A percentile compares a stretch with the other conserved stretches of the same genome.
Evolutionary conservation across 2,113 vertebrate genomes (phyloP).

Genomic region (Chamaetylas fuelleborni): DNA sequence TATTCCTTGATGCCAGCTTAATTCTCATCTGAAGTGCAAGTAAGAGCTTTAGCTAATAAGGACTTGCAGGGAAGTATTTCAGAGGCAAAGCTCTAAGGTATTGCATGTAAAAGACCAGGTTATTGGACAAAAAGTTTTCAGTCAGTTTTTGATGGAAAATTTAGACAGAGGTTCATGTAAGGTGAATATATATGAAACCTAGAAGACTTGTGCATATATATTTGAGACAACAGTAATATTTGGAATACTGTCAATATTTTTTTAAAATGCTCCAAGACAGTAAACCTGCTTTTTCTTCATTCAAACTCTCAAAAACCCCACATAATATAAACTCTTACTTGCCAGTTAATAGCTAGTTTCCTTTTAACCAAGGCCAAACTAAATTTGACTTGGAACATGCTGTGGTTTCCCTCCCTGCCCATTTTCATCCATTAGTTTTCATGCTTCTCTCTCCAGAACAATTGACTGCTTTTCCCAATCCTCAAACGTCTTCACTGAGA

Average conservation of each 20-base stretch:
- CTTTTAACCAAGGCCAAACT: neutral
- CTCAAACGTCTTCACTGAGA: neutral
- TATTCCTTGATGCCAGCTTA: neutral
- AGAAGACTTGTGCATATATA: neutral
- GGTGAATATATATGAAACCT: neutral
- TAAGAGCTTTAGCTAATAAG: neutral
- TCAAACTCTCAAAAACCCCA: neutral
- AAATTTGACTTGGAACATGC: neutral
- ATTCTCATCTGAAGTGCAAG: neutral
- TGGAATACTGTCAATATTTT: neutral
- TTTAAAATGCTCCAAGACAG: neutral
- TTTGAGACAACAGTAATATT: neutral
- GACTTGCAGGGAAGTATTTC: neutral
- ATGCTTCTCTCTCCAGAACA: neutral
- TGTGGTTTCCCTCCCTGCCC: neutral
- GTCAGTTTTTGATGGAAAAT: neutral
- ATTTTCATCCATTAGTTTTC: neutral
- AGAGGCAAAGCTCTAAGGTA: neutral
- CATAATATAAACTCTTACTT: neutral
- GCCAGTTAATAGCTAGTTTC: neutral
- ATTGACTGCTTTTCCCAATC: neutral
- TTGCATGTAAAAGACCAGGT: neutral
- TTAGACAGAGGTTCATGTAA: neutral
- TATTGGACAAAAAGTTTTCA: neutral
- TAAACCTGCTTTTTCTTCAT: neutral